Evolutionary conservation across 2,888 invertebrate genomes (phyloP).

Genomic region (Sepiola atlantica): DNA sequence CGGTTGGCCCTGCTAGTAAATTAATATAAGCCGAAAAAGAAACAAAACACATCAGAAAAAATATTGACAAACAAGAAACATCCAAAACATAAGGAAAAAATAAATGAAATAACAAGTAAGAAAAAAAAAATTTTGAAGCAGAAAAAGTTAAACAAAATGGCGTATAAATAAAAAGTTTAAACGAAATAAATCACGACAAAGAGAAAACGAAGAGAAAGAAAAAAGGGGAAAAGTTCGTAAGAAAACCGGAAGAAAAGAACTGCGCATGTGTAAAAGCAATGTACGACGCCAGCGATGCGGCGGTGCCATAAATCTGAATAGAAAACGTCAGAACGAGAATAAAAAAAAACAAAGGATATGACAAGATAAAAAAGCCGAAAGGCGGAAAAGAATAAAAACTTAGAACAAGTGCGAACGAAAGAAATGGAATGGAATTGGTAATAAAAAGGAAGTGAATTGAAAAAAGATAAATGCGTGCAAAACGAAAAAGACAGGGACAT

Average conservation of each 20-base stretch:
- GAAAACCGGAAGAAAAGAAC: not conserved
- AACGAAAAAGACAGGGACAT: not conserved
- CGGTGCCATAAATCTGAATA: not conserved
- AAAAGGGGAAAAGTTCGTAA: not conserved
- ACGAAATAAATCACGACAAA: not conserved
- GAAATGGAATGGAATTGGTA: not conserved
- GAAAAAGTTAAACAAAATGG: too few species aligned
- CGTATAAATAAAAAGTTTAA: not conserved
- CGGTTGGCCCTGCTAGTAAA: too few species aligned
- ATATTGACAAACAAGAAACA: too few species aligned
- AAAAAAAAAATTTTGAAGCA: too few species aligned
- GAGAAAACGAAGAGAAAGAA: not conserved
- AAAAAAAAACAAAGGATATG: not conserved
- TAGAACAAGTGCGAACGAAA: not conserved
- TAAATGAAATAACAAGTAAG: too few species aligned
- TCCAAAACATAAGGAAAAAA: too few species aligned
- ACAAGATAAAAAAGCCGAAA: not conserved
- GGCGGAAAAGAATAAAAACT: not conserved
- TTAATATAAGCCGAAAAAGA: too few species aligned
- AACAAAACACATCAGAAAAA: too few species aligned
- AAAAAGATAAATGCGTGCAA: not conserved
- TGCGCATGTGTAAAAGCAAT: constrained; percentile 19
- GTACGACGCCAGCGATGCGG: not conserved
- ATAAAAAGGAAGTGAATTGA: not conserved
- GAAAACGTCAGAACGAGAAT: not conserved